phyloP scores from a whole-genome alignment of 2,113 vertebrate genomes.

The Amblyornis subalaris region DNA sequence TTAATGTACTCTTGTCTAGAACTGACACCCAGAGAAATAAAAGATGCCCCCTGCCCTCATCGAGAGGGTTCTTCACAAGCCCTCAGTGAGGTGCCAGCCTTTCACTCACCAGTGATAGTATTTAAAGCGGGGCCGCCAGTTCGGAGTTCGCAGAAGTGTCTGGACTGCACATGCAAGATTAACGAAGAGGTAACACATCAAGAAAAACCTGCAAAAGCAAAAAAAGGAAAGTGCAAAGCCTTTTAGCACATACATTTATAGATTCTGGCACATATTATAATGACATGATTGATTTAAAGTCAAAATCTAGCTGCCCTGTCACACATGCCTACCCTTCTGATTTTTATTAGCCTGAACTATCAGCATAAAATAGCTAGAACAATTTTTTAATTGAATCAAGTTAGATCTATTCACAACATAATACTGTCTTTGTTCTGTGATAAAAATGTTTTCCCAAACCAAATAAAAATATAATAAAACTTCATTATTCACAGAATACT shows the following conservation, averaged over 20 bases:
- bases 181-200: slow-evolving; percentile 99
- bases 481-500: neutral
- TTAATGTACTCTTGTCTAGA: neutral
- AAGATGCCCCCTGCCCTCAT: neutral
- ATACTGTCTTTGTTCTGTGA: neutral
- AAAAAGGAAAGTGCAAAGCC: neutral
- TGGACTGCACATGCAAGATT: slow-evolving; percentile 97
- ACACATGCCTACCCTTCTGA: neutral
- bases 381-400: neutral
- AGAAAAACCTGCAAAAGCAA: slow-evolving; percentile 85
- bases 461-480: neutral
- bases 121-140: slow-evolving; percentile 95
- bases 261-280: neutral
- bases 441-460: neutral
- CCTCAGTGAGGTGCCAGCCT: neutral
- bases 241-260: neutral
- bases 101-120: slow-evolving; percentile 94
- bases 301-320: neutral
- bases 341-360: neutral
- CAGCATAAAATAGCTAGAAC: neutral
- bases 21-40: neutral
- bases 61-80: neutral
- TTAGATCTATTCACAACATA: neutral
- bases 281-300: slow-evolving; percentile 76
- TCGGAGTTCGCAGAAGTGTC: slow-evolving; percentile 92